Conservation (phyloP, 37 sponge, comb jelly and placozoan species). For the Eunapius fragilis region DNA sequence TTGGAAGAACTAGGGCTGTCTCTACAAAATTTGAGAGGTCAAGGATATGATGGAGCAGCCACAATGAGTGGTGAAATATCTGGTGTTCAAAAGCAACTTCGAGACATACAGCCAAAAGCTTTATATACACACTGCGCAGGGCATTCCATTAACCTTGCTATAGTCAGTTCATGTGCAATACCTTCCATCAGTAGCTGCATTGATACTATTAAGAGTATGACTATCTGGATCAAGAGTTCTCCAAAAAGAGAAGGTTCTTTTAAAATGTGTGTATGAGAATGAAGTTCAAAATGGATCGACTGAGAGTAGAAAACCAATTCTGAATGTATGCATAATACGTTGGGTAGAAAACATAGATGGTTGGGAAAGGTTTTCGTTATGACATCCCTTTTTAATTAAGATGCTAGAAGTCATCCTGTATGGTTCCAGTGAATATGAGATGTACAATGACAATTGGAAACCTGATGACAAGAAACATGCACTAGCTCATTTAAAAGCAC, state of each 20-base stretch:
- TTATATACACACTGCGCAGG: conserved; percentile 65
- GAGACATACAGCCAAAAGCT: conserved; percentile 63
- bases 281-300: conserved; percentile 5
- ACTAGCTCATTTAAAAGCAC: conserved; percentile 45
- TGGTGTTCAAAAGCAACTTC: conserved; percentile 60
- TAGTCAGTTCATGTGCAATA: conserved; percentile 48
- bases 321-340: conserved; percentile 63
- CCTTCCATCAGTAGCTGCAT: conserved; percentile 38
- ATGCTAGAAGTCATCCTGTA: conserved; percentile 61
- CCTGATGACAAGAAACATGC: conserved; percentile 59
- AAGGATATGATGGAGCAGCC: conserved; percentile 73
- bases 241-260: conserved; percentile 51
- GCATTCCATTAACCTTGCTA: conserved; percentile 55
- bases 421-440: conserved; percentile 33
- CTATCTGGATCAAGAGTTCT: conserved; percentile 52
- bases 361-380: conserved; percentile 52
- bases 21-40: conserved; percentile 43
- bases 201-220: conserved; percentile 44
- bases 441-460: conserved; percentile 57
- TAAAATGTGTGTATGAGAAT: conserved; percentile 28
- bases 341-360: conserved; percentile 76
- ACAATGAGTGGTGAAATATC: conserved; percentile 72
- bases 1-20: conserved; percentile 49
- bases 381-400: conserved; percentile 49
- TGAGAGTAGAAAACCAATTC: conserved; percentile 19